Evolutionary conservation across 2,888 invertebrate species (phyloP).

Genomic region (Morinoia aosen): DNA sequence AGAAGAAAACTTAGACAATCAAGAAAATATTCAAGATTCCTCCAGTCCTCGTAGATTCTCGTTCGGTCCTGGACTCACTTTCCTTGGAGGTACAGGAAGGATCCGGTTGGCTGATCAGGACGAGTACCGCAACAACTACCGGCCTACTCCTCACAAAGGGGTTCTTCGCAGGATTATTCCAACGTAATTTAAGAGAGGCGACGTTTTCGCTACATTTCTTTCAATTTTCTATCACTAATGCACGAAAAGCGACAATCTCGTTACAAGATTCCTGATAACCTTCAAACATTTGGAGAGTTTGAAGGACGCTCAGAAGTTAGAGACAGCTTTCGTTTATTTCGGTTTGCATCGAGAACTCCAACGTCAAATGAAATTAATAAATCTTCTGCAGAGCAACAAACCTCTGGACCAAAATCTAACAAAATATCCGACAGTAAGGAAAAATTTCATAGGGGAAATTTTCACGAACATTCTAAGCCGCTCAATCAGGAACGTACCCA

Average conservation of each 20-base stretch:
- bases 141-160: background rate
- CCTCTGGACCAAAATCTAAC: background rate
- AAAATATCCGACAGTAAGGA: background rate
- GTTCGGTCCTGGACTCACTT: constrained; percentile 32
- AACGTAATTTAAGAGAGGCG: background rate
- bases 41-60: background rate
- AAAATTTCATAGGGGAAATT: constrained; percentile 47
- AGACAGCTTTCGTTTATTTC: constrained; percentile 25
- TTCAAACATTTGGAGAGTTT: constrained; percentile 55
- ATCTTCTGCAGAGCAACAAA: background rate
- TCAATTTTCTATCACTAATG: background rate
- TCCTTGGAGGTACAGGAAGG: background rate
- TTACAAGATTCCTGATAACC: constrained; percentile 42
- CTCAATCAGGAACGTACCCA: background rate
- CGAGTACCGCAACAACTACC: constrained; percentile 31
- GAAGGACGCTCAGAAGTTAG: constrained; percentile 49
- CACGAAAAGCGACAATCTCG: background rate
- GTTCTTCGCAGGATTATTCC: constrained; percentile 19
- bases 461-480: constrained; percentile 59
- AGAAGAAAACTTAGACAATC: background rate
- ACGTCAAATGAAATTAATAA: background rate
- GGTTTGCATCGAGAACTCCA: background rate
- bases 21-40: background rate
- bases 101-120: background rate
- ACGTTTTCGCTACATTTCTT: background rate